phyloP scores from a whole-genome alignment of 2,888 invertebrate genomes.

The Drosophila infuscata region DNA sequence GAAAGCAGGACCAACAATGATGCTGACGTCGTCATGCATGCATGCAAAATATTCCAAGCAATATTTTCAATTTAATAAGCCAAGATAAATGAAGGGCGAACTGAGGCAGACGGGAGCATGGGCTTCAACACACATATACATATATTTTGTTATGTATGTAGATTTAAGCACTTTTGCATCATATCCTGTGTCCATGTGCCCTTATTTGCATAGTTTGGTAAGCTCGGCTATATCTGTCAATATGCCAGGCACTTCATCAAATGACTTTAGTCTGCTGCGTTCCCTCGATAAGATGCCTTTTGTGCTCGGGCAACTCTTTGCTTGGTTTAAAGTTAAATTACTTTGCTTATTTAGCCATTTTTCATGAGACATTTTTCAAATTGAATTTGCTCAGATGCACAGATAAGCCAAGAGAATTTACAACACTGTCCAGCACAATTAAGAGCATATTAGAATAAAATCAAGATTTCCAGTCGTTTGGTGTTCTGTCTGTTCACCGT shows the following conservation, averaged over 20 bases:
- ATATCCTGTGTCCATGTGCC: slow-evolving; percentile 54
- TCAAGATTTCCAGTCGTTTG: neutral
- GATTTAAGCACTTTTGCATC: slow-evolving; percentile 50
- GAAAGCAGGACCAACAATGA: slow-evolving; percentile 62
- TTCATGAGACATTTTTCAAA: slow-evolving; percentile 30
- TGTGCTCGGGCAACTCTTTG: slow-evolving; percentile 53
- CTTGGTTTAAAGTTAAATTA: slow-evolving; percentile 72
- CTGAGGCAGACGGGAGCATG: slow-evolving; percentile 7
- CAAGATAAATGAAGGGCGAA: slow-evolving; percentile 73
- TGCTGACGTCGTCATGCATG: slow-evolving; percentile 43
- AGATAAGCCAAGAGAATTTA: slow-evolving; percentile 18
- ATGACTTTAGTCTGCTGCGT: slow-evolving; percentile 49
- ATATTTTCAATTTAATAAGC: slow-evolving; percentile 82
- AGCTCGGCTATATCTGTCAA: slow-evolving; percentile 63
- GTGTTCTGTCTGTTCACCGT: neutral
- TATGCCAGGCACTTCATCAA: slow-evolving; percentile 78
- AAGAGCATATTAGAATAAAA: neutral
- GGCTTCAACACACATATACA: slow-evolving; percentile 9
- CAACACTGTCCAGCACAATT: slow-evolving; percentile 18
- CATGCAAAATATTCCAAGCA: slow-evolving; percentile 65
- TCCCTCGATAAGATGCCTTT: slow-evolving; percentile 64
- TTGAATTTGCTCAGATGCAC: slow-evolving; percentile 39
- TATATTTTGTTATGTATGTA: slow-evolving; percentile 35
- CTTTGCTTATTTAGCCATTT: slow-evolving; percentile 66
- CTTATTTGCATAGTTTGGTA: slow-evolving; percentile 76